Conservation (phyloP, 2,113 vertebrate genomes). For the Oophaga pumilio region DNA sequence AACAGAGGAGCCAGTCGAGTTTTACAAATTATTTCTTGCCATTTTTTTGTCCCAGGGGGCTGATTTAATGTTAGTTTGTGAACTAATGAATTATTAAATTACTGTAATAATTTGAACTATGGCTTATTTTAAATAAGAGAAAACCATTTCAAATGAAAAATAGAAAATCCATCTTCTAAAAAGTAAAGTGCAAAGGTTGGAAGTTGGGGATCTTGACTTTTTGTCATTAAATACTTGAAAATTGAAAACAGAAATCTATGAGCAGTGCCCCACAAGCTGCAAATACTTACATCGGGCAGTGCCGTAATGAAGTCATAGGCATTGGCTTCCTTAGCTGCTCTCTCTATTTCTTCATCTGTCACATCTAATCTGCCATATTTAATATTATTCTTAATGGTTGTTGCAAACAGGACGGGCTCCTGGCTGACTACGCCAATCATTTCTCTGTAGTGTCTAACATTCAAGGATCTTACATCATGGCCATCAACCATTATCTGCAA, state of each 20-base stretch:
- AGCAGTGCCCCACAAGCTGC: neutral
- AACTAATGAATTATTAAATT: too few species aligned
- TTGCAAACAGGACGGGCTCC: conserved; percentile 66
- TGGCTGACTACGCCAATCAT: conserved; percentile 68
- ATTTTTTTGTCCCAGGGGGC: too few species aligned
- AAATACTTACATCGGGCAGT: conserved; percentile 63
- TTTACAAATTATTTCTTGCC: too few species aligned
- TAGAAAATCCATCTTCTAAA: too few species aligned
- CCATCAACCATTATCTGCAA: conserved; percentile 64
- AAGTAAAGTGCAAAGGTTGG: too few species aligned
- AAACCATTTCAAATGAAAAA: too few species aligned
- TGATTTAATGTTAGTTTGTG: too few species aligned
- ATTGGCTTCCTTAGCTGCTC: conserved; percentile 65
- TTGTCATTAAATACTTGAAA: neutral
- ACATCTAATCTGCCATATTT: conserved; percentile 63
- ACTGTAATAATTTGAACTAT: too few species aligned
- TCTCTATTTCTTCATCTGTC: conserved; percentile 65
- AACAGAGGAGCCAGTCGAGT: too few species aligned
- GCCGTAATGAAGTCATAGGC: conserved; percentile 67
- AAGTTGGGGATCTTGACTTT: neutral
- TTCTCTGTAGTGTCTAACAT: conserved; percentile 64
- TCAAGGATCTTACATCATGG: conserved; percentile 63
- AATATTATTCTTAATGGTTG: conserved; percentile 68
- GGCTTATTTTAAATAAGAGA: too few species aligned
- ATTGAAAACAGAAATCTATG: neutral